Conservation (phyloP, 92 coral and sea anemone genomes). For the Chrysogorgia sp. region DNA sequence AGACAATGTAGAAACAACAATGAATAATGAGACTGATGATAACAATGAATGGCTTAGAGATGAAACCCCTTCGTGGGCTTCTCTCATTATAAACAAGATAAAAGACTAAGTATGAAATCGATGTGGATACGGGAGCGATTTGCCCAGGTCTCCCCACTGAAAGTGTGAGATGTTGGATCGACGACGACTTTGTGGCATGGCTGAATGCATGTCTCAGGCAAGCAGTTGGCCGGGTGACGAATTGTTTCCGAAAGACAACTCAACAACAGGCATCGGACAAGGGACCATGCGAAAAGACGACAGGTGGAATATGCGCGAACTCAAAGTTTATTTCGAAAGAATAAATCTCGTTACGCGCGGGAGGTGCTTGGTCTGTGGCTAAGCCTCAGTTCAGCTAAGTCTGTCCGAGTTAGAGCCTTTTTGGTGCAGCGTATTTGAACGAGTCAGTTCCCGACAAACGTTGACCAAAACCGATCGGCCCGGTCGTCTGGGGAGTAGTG, state of each 20-base stretch:
- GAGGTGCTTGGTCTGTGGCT: neutral
- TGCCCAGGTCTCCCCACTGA: neutral
- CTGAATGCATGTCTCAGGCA: neutral
- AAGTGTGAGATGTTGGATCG: neutral
- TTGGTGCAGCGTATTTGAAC: conserved; percentile 15
- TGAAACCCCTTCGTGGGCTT: neutral
- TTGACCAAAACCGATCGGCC: neutral
- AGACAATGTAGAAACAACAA: no score
- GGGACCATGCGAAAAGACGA: neutral
- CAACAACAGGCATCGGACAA: neutral
- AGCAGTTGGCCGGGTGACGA: neutral
- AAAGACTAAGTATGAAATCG: neutral
- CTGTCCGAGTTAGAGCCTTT: neutral
- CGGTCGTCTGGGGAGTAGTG: neutral
- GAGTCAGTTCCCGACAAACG: neutral
- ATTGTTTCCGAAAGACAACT: neutral
- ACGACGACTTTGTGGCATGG: neutral
- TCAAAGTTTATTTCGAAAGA: neutral
- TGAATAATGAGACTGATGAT: neutral
- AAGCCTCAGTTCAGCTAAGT: no score
- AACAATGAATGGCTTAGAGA: neutral
- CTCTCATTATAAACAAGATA: neutral
- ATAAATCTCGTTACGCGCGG: neutral
- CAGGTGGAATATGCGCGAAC: neutral
- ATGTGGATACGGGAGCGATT: neutral